Percentiles rank a stretch among this genome's conserved stretches.
Evolutionary conservation across 2,113 vertebrate species (phyloP).

Genomic region (Etheostoma cragini): DNA sequence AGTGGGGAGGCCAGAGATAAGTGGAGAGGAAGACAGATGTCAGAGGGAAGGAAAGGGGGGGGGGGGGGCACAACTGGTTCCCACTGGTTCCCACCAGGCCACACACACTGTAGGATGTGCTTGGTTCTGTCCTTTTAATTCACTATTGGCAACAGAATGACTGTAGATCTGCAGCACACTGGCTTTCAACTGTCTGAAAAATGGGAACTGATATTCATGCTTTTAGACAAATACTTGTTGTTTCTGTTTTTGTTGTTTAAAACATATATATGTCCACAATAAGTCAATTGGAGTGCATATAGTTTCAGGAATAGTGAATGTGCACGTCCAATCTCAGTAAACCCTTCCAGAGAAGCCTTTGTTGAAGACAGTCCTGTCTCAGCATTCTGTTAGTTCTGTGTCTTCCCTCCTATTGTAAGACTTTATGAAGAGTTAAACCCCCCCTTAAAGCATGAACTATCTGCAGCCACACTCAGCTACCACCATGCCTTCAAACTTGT

Average conservation of each 20-base stretch:
- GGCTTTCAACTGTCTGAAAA: conserved; percentile 24
- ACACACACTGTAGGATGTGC: conserved; percentile 29
- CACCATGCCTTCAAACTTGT: conserved; percentile 97
- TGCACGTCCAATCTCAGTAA: conserved; percentile 22
- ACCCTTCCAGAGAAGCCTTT: conserved; percentile 34
- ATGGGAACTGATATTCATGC: conserved; percentile 12
- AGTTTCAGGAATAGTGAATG: conserved; percentile 25
- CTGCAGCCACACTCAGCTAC: conserved; percentile 98
- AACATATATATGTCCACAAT: conserved; percentile 84
- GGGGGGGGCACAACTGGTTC: conserved; percentile 44
- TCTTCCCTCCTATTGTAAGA: conserved; percentile 57
- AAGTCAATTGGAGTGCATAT: conserved; percentile 12
- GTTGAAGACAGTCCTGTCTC: conserved; percentile 11
- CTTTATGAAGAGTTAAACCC: conserved; percentile 37
- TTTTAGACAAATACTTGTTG: conserved; percentile 81
- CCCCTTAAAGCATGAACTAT: conserved; percentile 83
- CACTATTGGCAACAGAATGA: neutral
- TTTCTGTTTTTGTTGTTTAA: conserved; percentile 83
- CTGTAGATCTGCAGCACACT: conserved; percentile 9
- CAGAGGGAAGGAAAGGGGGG: conserved; percentile 66
- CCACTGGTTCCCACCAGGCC: conserved; percentile 73
- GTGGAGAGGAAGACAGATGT: conserved; percentile 78
- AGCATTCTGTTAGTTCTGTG: conserved; percentile 33
- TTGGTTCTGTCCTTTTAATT: conserved; percentile 33
- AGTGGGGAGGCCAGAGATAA: conserved; percentile 74